Percentiles rank a stretch among this genome's conserved stretches.
Conservation (phyloP, 2,888 invertebrate genomes). For the Tenthredo livida region DNA sequence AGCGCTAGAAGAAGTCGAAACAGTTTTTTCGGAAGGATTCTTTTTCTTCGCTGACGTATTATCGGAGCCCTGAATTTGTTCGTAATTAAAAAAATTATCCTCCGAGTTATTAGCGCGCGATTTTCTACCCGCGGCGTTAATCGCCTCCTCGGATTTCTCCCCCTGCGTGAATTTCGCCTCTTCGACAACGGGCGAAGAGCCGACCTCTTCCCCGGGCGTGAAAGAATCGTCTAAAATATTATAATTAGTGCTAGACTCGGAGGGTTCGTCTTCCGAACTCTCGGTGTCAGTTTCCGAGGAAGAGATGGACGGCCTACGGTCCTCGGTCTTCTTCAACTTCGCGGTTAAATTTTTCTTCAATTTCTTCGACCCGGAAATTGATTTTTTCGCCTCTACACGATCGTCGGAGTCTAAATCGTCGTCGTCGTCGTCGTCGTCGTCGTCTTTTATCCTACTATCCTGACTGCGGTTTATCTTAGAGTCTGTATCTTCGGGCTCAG, state of each 20-base stretch:
- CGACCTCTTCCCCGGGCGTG: conserved; percentile 10
- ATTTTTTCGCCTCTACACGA: background rate
- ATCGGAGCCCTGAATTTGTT: background rate
- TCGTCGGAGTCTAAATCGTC: conserved; percentile 6
- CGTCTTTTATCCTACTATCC: background rate
- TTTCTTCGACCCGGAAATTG: conserved; percentile 28
- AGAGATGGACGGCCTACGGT: conserved; percentile 68
- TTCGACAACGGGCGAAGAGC: background rate
- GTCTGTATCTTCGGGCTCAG: conserved; percentile 55
- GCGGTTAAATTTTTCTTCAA: background rate
- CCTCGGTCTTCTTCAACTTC: conserved; percentile 59
- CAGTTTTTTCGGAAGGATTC: background rate
- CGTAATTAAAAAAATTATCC: conserved; percentile 4
- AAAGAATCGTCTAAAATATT: conserved; percentile 66
- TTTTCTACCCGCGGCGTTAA: background rate
- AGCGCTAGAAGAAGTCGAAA: conserved; percentile 34
- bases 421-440: background rate
- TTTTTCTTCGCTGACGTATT: background rate
- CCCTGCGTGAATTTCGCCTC: background rate
- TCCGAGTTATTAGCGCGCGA: background rate
- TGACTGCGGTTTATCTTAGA: conserved; percentile 14
- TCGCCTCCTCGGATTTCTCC: background rate
- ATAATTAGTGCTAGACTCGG: conserved; percentile 73
- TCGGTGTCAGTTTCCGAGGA: conserved; percentile 73
- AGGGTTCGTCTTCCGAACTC: conserved; percentile 68